phyloP scores from a whole-genome alignment of 2,797 vertebrate genomes.

The Phyllotis vaccarum region DNA sequence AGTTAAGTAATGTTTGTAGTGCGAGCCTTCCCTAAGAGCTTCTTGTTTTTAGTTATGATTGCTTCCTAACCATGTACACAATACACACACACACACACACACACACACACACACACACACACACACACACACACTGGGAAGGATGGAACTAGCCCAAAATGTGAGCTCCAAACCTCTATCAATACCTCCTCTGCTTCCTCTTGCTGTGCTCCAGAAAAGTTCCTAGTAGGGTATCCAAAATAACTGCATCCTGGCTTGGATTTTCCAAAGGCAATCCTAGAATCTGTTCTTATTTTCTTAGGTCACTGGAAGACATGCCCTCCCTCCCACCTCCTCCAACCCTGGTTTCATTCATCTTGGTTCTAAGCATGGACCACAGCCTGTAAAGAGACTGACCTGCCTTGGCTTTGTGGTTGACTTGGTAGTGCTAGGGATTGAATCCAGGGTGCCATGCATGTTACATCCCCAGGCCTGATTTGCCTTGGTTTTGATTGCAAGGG shows the following conservation, averaged over 20 bases:
- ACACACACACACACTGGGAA: background rate
- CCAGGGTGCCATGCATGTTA: background rate
- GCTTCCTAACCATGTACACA: background rate
- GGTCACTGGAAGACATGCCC: background rate
- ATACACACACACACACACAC: rapidly evolving
- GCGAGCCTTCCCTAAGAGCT: background rate
- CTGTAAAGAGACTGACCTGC: background rate
- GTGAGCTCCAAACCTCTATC: background rate
- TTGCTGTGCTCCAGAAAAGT: background rate
- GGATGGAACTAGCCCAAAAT: background rate
- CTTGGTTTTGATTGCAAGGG: background rate
- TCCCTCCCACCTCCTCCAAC: background rate
- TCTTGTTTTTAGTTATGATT: background rate
- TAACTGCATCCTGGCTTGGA: background rate
- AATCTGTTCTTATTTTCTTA: background rate
- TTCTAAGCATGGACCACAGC: background rate
- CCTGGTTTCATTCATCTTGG: background rate
- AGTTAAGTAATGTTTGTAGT: background rate
- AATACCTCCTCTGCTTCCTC: background rate
- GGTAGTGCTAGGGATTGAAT: background rate
- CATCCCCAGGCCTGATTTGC: background rate
- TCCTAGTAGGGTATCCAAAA: background rate
- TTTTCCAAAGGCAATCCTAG: background rate
- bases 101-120: too few relatives aligned
- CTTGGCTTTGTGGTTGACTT: background rate